Conservation (phyloP, 1,140 invertebrate genomes). For the Araneus ventricosus region DNA sequence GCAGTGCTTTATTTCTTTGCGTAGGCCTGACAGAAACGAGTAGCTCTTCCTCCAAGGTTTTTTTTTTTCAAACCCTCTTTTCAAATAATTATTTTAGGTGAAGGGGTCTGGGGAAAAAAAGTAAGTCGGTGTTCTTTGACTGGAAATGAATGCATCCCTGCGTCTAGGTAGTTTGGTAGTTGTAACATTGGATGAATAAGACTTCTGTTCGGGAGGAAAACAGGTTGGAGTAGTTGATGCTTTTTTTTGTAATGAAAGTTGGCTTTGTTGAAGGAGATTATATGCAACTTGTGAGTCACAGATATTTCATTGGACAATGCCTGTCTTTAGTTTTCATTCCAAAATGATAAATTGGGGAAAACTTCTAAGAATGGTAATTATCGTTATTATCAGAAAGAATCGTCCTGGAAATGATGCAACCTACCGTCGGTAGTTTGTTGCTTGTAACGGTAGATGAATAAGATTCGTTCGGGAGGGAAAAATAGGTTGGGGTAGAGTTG, state of each 20-base stretch:
- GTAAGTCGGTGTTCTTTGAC: constrained; percentile 1
- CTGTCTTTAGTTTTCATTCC: no score
- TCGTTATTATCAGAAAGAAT: no score
- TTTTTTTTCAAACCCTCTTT: neutral
- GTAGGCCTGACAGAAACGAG: constrained; percentile 9
- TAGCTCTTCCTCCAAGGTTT: neutral
- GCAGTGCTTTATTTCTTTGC: neutral
- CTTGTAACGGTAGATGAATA: no score
- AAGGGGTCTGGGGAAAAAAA: neutral
- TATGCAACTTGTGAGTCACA: neutral
- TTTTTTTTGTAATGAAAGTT: no score
- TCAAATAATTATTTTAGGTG: neutral
- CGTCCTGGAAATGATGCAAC: no score
- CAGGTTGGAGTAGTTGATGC: neutral
- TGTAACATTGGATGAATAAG: constrained; percentile 8
- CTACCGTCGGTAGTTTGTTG: no score
- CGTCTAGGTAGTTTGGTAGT: neutral
- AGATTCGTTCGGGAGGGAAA: no score
- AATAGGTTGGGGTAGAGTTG: no score
- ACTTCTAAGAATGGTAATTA: no score
- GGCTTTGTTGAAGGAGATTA: no score
- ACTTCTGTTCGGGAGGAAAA: neutral
- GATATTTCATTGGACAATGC: neutral
- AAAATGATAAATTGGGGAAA: no score
- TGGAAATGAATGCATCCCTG: neutral